Evolutionary conservation across 2,888 invertebrate genomes (phyloP).

Genomic region (Molorchus minor): DNA sequence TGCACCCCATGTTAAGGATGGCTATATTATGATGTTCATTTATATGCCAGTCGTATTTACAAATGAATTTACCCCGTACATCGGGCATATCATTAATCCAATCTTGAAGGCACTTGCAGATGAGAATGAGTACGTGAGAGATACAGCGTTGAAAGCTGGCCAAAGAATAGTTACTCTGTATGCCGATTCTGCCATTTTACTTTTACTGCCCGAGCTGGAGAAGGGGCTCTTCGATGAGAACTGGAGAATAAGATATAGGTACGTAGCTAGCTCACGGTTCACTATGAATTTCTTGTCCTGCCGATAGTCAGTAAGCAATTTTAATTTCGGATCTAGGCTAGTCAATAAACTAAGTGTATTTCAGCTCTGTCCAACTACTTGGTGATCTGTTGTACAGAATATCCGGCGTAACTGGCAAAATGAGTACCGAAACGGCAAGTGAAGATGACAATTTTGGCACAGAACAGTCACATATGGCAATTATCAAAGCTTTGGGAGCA

Average conservation of each 20-base stretch:
- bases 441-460: conserved; percentile 99
- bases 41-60: conserved; percentile 98
- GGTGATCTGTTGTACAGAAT: conserved; percentile 96
- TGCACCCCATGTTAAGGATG: conserved; percentile 97
- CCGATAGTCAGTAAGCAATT: conserved; percentile 35
- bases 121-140: conserved; percentile 98
- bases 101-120: conserved; percentile 97
- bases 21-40: conserved; percentile 99
- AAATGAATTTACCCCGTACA: conserved; percentile 91
- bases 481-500: conserved; percentile 82
- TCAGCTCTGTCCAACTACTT: conserved; percentile 90
- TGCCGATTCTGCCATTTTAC: conserved; percentile 92
- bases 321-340: background rate
- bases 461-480: conserved; percentile 92
- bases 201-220: conserved; percentile 93
- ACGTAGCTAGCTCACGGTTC: too few species aligned
- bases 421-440: conserved; percentile 97
- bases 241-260: conserved; percentile 90
- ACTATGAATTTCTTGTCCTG: too few species aligned
- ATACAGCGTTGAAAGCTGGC: conserved; percentile 95
- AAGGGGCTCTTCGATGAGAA: conserved; percentile 96
- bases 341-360: conserved; percentile 42
- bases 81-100: conserved; percentile 92
- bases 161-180: conserved; percentile 96
- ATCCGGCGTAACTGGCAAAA: conserved; percentile 97